These are phyloP conservation scores for Agriopis aurantiaria DNA, from an alignment of 2,888 invertebrate species.

Conservation along the genomic window DNA sequence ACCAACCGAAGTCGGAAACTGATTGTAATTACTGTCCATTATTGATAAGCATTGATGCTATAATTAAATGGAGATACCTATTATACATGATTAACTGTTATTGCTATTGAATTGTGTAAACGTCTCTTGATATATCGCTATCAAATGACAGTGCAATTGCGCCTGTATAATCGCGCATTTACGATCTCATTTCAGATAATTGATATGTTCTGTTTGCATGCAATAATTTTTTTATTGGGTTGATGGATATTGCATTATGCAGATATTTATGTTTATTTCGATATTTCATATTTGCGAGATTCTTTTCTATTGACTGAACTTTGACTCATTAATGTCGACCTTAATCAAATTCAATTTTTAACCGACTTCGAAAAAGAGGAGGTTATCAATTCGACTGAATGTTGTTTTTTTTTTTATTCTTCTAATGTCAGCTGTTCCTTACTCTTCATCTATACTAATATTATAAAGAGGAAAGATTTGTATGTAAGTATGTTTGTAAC, in stretches of 20 bases:
- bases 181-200: constrained; percentile 47
- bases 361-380: no score
- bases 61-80: constrained; percentile 57
- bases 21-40: constrained; percentile 63
- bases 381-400: no score
- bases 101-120: constrained; percentile 49
- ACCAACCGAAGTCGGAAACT: constrained; percentile 43
- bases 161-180: constrained; percentile 44
- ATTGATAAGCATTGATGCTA: constrained; percentile 65
- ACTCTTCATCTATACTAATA: no score
- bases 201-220: constrained; percentile 44
- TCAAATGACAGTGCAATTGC: constrained; percentile 46
- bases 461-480: no score
- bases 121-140: constrained; percentile 47
- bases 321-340: no score
- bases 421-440: no score
- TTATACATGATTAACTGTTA: constrained; percentile 55
- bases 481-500: no score
- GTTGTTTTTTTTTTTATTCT: no score
- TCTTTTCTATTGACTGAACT: no score
- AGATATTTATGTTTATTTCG: neutral
- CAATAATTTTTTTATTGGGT: constrained; percentile 46
- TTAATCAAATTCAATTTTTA: no score
- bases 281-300: no score
- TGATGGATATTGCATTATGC: constrained; percentile 25